Evolutionary conservation across 2,113 vertebrate genomes (phyloP), one percentile per base, ranked within the genome.

Genomic region (Phoxinus phoxinus): DNA sequence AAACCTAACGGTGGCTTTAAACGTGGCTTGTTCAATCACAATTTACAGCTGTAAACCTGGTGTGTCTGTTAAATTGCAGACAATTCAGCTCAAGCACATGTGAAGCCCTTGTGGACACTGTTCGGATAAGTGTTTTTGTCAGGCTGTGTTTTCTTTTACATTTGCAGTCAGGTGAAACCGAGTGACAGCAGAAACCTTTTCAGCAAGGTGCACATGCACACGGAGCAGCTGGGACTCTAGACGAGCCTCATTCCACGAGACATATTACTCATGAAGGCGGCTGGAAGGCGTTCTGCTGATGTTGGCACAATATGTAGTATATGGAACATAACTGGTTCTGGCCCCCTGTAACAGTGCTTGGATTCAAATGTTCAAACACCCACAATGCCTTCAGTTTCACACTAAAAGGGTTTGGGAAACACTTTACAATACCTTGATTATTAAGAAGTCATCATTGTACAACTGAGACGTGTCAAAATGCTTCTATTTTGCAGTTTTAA

Each of bases 161-260:
- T 23, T 19, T 61, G 37, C 46, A 30, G 51, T 73, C 84, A 86
- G 65, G 77, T 86, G 85, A 72, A 83, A 83, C 46, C 25, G 30
- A 56, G 48, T 72, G 65, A 86, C 65, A 72, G 30, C 75, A 58
- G 44, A 79, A 79, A 79, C 8, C 63, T 85, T 61, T 74, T 72
- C 77, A 51, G 48, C 35, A n/a, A 41, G 4, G 5, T 46, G n/a
- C 61, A 81, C 61, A 51, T 72, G 67, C 63, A 80, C 63, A 85
- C 11, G 1, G 19, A 30, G 44, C 74, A 85, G 84, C 51, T 65
- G n/a, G 15, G 76, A 72, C 63, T 69, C 30, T 13, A 51, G 17
- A n/a, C 48, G 32, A 85, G 56, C 61, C 65, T 41, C 61, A 85
- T 79, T 9, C 12, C 23, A 61, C 35, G 27, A 80, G 77, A 86